A percentile compares a stretch with the other conserved stretches of the same genome.
Evolutionary conservation across 2,797 vertebrate species (phyloP).

Genomic region (Staurois parvus): DNA sequence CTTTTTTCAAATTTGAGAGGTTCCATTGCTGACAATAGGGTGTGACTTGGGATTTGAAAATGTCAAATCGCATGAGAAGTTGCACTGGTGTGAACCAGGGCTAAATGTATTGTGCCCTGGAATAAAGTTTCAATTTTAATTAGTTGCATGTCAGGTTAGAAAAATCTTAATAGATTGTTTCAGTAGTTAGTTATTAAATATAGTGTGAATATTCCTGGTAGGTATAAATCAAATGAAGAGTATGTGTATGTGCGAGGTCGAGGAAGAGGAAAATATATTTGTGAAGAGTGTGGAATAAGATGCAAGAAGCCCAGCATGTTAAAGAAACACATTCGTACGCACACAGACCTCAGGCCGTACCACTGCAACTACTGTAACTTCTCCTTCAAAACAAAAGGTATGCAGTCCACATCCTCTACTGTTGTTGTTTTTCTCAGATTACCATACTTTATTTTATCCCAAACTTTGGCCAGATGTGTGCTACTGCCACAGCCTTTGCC

Average conservation of each 20-base stretch:
- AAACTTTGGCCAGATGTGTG: too few species aligned
- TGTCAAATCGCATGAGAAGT: too few species aligned
- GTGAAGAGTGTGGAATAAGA: conserved; percentile 98
- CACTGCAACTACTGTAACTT: conserved; percentile 98
- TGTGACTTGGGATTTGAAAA: too few species aligned
- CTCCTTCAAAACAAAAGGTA: conserved; percentile 99
- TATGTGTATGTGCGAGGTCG: conserved; percentile 97
- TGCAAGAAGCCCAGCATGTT: conserved; percentile 99
- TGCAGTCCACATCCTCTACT: background rate
- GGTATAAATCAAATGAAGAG: conserved; percentile 98
- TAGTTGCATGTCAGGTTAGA: background rate
- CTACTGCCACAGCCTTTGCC: too few species aligned
- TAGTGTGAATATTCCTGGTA: conserved; percentile 67
- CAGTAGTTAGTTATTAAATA: background rate
- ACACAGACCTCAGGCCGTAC: conserved; percentile 96
- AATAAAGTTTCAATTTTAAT: too few species aligned
- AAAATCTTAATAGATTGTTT: background rate
- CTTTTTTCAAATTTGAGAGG: too few species aligned
- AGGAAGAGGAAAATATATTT: conserved; percentile 97
- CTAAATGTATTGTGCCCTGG: too few species aligned
- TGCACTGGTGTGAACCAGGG: too few species aligned
- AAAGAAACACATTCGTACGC: conserved; percentile 97
- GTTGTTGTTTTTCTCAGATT: too few species aligned
- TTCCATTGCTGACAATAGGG: too few species aligned
- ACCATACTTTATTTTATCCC: too few species aligned